Conservation (phyloP, 2,888 invertebrate genomes). For the Drosophila acutilabella region DNA sequence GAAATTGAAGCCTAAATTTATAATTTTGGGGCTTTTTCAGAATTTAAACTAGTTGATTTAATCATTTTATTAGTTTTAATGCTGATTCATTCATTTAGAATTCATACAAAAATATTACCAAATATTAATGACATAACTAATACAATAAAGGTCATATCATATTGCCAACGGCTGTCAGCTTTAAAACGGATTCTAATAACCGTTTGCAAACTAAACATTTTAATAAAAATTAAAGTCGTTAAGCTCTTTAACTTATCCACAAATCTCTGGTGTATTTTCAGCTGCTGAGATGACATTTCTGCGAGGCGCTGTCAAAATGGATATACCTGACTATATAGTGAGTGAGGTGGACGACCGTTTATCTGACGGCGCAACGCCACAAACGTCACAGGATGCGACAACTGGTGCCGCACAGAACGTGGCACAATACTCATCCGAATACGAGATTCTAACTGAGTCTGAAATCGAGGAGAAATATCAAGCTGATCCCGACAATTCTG, state of each 20-base stretch:
- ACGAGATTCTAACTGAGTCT: slow-evolving; percentile 84
- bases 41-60: too few relatives aligned
- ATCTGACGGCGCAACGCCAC: slow-evolving; percentile 80
- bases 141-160: too few relatives aligned
- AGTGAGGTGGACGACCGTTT: slow-evolving; percentile 84
- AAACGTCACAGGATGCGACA: slow-evolving; percentile 82
- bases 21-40: too few relatives aligned
- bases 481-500: slow-evolving; percentile 81
- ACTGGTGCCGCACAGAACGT: slow-evolving; percentile 80
- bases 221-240: too few relatives aligned
- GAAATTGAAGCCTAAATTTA: too few relatives aligned
- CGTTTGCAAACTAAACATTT: too few relatives aligned
- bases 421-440: slow-evolving; percentile 84
- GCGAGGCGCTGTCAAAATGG: slow-evolving; percentile 86
- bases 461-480: slow-evolving; percentile 84
- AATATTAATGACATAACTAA: too few relatives aligned
- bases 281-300: slow-evolving; percentile 85
- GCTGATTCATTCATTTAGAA: too few relatives aligned
- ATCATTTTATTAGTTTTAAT: too few relatives aligned
- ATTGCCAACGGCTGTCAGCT: too few relatives aligned
- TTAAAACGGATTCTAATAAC: not conserved
- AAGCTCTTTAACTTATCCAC: too few relatives aligned
- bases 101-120: too few relatives aligned
- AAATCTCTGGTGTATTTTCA: slow-evolving; percentile 42
- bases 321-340: slow-evolving; percentile 87